Conservation (phyloP, 2,113 vertebrate genomes). For the Aix galericulata region DNA sequence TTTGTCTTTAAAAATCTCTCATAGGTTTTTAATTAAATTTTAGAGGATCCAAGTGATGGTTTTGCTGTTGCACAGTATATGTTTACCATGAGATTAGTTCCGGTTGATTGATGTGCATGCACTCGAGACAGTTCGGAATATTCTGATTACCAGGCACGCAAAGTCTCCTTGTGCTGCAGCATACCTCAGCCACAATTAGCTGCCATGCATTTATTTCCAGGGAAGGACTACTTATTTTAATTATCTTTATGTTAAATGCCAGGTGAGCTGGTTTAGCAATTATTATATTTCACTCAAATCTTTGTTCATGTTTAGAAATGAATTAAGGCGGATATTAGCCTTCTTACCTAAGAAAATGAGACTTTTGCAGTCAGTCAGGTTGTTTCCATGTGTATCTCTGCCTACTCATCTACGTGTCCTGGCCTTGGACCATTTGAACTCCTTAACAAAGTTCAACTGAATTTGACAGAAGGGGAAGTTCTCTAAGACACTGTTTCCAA, state of each 20-base stretch:
- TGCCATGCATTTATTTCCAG: conserved; percentile 7
- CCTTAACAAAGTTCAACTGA: neutral
- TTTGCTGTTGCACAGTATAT: conserved; percentile 10
- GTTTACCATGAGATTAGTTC: conserved; percentile 57
- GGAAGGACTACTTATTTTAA: neutral
- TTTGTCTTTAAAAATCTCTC: conserved; percentile 43
- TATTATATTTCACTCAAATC: neutral
- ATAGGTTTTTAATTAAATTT: conserved; percentile 70
- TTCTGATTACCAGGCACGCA: neutral
- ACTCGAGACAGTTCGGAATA: neutral
- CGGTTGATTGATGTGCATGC: conserved; percentile 33
- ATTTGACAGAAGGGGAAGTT: neutral
- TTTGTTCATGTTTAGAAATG: neutral
- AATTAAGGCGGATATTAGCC: neutral
- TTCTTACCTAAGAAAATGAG: neutral
- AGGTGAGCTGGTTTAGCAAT: neutral
- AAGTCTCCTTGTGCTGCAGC: neutral
- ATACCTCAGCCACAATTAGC: neutral
- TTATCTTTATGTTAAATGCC: neutral
- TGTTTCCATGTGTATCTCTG: neutral
- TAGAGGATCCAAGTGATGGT: neutral
- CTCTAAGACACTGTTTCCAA: neutral
- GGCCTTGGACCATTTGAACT: neutral
- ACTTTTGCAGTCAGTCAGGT: neutral
- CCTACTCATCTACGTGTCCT: neutral